A percentile compares a stretch with the other conserved stretches of the same genome.
phyloP scores from a whole-genome alignment of 2,888 invertebrate genomes.

The Anarsia innoxiella region DNA sequence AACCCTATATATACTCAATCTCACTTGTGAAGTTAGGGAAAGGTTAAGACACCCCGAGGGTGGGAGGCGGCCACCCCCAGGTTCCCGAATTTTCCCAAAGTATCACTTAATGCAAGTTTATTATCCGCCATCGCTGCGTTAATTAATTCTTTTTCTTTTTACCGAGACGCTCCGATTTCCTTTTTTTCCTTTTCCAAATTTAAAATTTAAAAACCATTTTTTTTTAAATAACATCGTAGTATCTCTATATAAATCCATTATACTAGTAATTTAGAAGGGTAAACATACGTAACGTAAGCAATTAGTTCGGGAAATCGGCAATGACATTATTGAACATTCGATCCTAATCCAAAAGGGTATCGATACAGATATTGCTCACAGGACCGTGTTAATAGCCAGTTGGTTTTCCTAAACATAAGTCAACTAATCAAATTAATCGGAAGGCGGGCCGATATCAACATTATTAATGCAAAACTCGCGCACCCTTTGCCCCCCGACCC shows the following conservation, averaged over 20 bases:
- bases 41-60: slow-evolving; percentile 48
- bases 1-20: slow-evolving; percentile 47
- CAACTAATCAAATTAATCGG: slow-evolving; percentile 72
- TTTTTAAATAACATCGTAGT: too few relatives aligned
- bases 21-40: slow-evolving; percentile 69
- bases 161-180: too few relatives aligned
- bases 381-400: slow-evolving; percentile 25
- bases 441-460: slow-evolving; percentile 67
- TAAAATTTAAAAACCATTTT: too few relatives aligned
- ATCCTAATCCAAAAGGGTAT: neutral
- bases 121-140: slow-evolving; percentile 61
- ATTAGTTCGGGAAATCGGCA: too few relatives aligned
- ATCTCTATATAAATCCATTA: too few relatives aligned
- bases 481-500: slow-evolving; percentile 30
- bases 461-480: slow-evolving; percentile 71
- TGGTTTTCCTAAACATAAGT: slow-evolving; percentile 45
- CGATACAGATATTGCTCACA: slow-evolving; percentile 13
- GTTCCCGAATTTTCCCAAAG: slow-evolving; percentile 65
- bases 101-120: slow-evolving; percentile 71
- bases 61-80: slow-evolving; percentile 26
- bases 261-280: too few relatives aligned
- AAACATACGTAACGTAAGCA: too few relatives aligned
- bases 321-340: neutral
- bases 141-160: slow-evolving; percentile 61
- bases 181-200: too few relatives aligned